phyloP scores from a whole-genome alignment of 1,140 invertebrate genomes.

The Epicauta chinensis region DNA sequence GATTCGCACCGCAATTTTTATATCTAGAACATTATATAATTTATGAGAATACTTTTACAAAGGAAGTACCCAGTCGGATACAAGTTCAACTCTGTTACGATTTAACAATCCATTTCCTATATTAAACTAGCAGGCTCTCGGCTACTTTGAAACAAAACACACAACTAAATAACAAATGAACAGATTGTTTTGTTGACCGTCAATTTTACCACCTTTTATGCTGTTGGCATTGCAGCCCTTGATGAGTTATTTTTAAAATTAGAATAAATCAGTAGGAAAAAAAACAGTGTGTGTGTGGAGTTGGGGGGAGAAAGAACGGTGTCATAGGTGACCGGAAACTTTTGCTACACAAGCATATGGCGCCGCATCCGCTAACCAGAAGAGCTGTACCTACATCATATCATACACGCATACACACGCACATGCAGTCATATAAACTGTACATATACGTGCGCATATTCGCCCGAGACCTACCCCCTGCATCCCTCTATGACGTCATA shows the following conservation, averaged over 20 bases:
- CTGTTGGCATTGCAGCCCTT: no score
- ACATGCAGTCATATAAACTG: slow-evolving; percentile 13
- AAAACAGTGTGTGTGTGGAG: no score
- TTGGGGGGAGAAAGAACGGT: neutral
- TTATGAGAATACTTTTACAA: slow-evolving; percentile 43
- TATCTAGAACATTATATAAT: slow-evolving; percentile 44
- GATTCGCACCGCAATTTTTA: slow-evolving; percentile 41
- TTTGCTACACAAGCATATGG: slow-evolving; percentile 22
- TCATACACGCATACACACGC: neutral
- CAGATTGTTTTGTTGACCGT: slow-evolving; percentile 11
- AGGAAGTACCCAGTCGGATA: slow-evolving; percentile 44
- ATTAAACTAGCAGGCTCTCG: slow-evolving; percentile 34
- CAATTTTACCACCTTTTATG: no score
- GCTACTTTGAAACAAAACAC: slow-evolving; percentile 34
- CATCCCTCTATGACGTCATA: slow-evolving; percentile 11
- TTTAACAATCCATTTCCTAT: slow-evolving; percentile 46
- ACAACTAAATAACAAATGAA: neutral
- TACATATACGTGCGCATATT: slow-evolving; percentile 2
- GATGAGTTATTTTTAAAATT: neutral
- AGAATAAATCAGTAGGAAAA: no score
- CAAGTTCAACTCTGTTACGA: slow-evolving; percentile 43
- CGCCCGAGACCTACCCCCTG: slow-evolving; percentile 3
- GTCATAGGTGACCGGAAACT: slow-evolving; percentile 31
- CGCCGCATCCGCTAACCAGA: slow-evolving; percentile 23
- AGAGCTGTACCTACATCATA: no score